These are phyloP conservation scores for Seladonia tumulorum DNA, from an alignment of 2,888 invertebrate species.

Conservation along the genomic window DNA sequence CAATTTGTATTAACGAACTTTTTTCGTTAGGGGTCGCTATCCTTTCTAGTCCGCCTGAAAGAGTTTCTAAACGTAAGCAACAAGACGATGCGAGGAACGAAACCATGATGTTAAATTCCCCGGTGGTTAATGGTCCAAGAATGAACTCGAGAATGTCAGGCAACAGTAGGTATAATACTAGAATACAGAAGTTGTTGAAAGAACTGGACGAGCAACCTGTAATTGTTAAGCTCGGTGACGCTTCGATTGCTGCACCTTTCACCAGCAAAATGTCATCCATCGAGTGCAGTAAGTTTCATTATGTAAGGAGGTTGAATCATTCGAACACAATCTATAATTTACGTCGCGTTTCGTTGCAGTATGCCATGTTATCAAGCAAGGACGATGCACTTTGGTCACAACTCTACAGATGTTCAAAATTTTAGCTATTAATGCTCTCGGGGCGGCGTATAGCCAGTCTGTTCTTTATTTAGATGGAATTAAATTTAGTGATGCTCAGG, in stretches of 20 bases:
- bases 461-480: constrained; percentile 99
- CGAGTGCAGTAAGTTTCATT: constrained; percentile 91
- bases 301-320: not conserved
- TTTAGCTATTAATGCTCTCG: constrained; percentile 97
- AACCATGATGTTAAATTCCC: constrained; percentile 79
- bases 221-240: constrained; percentile 98
- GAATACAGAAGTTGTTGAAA: constrained; percentile 90
- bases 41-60: constrained; percentile 89
- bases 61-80: constrained; percentile 69
- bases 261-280: constrained; percentile 98
- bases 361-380: constrained; percentile 99
- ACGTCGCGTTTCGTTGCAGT: constrained; percentile 87
- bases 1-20: not conserved
- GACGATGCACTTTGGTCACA: constrained; percentile 99
- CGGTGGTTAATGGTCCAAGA: constrained; percentile 70
- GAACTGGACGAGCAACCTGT: constrained; percentile 95
- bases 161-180: constrained; percentile 80
- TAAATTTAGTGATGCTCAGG: constrained; percentile 98
- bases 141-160: constrained; percentile 70
- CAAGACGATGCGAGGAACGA: constrained; percentile 58
- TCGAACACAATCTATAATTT: not conserved
- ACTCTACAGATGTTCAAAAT: constrained; percentile 99
- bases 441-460: constrained; percentile 99
- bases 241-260: constrained; percentile 99
- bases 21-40: constrained; percentile 91